phyloP scores from a whole-genome alignment of 2,113 vertebrate species.

The Progne subis region DNA sequence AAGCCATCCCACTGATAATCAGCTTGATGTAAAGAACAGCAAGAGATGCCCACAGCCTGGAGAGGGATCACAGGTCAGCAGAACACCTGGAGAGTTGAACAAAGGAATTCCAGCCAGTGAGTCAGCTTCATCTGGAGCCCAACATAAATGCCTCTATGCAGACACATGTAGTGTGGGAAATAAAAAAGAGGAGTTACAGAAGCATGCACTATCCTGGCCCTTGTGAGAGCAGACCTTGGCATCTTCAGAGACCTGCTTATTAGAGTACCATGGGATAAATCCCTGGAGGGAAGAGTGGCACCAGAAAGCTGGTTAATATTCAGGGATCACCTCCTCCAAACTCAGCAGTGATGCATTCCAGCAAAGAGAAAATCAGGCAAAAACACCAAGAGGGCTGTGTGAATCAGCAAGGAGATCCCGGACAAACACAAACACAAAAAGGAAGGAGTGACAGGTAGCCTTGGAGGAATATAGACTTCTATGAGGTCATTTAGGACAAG shows the following conservation, averaged over 20 bases:
- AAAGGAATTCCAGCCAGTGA: not conserved
- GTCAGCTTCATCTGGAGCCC: not conserved
- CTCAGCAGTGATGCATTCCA: not conserved
- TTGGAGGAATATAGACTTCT: not conserved
- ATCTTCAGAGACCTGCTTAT: not conserved
- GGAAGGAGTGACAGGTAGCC: not conserved
- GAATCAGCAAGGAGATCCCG: not conserved
- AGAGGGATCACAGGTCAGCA: not conserved
- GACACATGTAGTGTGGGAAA: not conserved
- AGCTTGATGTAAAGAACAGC: not conserved
- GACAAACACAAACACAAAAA: not conserved
- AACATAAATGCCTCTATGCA: not conserved
- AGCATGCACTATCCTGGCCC: not conserved
- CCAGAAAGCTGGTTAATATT: not conserved
- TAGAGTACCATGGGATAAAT: not conserved
- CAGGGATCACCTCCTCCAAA: not conserved
- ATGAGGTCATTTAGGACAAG: not conserved
- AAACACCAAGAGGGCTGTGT: not conserved
- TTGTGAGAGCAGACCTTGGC: not conserved
- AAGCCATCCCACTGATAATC: not conserved
- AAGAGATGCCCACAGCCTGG: not conserved
- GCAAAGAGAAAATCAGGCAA: not conserved
- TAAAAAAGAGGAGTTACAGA: not conserved
- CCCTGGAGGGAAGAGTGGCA: not conserved
- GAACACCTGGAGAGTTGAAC: not conserved